These are phyloP conservation scores for Marmota flaviventris DNA, from an alignment of 2,113 vertebrate genomes.

Conservation along the genomic window DNA sequence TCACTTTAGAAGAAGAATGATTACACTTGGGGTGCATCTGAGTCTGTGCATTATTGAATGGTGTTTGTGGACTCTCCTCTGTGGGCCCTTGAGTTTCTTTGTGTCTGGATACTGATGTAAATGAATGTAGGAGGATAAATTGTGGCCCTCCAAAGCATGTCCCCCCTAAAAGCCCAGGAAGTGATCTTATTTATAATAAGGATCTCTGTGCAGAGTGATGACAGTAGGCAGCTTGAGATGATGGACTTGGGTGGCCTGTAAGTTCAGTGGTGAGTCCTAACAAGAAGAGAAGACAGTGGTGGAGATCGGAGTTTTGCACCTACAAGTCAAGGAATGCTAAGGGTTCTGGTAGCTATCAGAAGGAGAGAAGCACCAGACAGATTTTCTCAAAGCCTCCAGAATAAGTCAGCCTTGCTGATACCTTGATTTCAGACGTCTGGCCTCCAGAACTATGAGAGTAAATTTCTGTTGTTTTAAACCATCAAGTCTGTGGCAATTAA, in stretches of 20 bases:
- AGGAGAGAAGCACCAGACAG: not conserved
- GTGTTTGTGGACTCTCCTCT: not conserved
- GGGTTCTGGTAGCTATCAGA: not conserved
- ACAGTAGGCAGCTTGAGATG: not conserved
- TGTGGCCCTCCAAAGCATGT: not conserved
- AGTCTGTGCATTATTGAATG: not conserved
- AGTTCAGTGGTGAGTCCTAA: not conserved
- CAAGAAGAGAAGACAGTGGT: not conserved
- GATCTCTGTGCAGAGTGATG: not conserved
- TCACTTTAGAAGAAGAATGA: not conserved
- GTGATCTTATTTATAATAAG: constrained; percentile 28
- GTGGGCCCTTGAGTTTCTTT: not conserved
- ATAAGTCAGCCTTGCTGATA: not conserved
- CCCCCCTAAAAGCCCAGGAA: not conserved
- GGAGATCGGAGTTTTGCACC: not conserved
- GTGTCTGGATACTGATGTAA: not conserved
- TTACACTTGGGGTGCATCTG: not conserved
- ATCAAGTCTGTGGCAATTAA: not conserved
- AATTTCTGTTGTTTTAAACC: constrained; percentile 47
- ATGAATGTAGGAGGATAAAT: not conserved
- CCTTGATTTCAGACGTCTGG: constrained; percentile 1
- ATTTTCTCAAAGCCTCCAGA: not conserved
- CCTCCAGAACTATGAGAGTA: not conserved
- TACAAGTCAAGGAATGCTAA: not conserved
- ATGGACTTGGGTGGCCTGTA: not conserved